Evolutionary conservation across 2,797 vertebrate species (phyloP).

Genomic region (Pampus argenteus): DNA sequence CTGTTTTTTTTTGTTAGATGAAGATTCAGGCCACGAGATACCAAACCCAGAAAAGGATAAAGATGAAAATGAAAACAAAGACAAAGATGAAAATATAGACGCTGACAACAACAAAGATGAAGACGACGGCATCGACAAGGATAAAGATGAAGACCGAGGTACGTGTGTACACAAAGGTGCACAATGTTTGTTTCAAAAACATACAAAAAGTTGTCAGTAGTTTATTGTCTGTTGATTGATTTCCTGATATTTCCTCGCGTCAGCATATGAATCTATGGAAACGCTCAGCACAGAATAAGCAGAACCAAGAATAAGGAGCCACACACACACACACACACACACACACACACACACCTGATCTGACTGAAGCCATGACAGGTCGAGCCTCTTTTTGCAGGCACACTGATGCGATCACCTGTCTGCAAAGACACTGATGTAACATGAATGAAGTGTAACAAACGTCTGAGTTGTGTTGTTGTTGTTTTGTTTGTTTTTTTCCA

Average conservation of each 20-base stretch:
- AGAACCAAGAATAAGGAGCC: slow-evolving; percentile 8
- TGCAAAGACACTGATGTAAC: slow-evolving; percentile 6
- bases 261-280: slow-evolving; percentile 27
- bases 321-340: background rate
- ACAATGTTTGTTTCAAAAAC: slow-evolving; percentile 13
- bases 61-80: slow-evolving; percentile 51
- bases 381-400: background rate
- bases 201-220: background rate
- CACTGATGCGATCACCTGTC: background rate
- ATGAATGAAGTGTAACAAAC: slow-evolving; percentile 13
- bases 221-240: too few relatives aligned
- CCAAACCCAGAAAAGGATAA: slow-evolving; percentile 42
- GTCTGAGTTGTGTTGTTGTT: slow-evolving; percentile 7
- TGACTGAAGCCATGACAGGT: slow-evolving; percentile 10
- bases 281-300: slow-evolving; percentile 23
- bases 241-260: too few relatives aligned
- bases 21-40: slow-evolving; percentile 51
- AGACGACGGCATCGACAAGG: slow-evolving; percentile 26
- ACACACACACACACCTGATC: slow-evolving; percentile 10
- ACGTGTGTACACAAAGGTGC: slow-evolving; percentile 55
- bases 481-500: slow-evolving; percentile 29
- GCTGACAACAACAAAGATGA: slow-evolving; percentile 27
- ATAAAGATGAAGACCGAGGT: slow-evolving; percentile 46
- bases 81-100: slow-evolving; percentile 26
- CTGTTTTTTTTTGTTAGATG: slow-evolving; percentile 59